Evolutionary conservation across 2,113 vertebrate genomes (phyloP).

Genomic region (Thomomys bottae): DNA sequence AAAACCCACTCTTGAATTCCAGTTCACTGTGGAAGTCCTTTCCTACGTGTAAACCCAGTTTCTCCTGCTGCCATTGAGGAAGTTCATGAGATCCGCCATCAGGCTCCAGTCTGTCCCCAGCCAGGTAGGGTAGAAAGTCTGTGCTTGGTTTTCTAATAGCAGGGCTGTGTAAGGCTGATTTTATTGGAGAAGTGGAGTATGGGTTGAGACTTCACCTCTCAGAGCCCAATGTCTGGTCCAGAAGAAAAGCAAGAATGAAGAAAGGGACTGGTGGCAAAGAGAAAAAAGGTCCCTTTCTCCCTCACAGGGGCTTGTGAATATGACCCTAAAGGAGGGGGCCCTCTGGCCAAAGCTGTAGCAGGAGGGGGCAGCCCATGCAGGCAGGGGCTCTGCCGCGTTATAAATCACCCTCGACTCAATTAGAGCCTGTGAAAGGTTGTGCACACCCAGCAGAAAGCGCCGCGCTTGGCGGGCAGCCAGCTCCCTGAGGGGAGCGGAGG

Average conservation of each 20-base stretch:
- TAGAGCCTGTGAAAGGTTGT: constrained; percentile 69
- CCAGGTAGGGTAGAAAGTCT: constrained; percentile 19
- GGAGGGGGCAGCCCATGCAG: constrained; percentile 63
- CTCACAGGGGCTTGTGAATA: constrained; percentile 32
- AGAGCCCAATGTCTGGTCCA: background rate
- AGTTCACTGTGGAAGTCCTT: constrained; percentile 26
- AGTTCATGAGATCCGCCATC: background rate
- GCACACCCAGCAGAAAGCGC: constrained; percentile 79
- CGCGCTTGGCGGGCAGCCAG: constrained; percentile 67
- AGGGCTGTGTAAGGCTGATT: background rate
- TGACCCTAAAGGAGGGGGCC: constrained; percentile 8
- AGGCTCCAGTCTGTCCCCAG: background rate
- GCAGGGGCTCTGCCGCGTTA: constrained; percentile 68
- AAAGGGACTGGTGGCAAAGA: constrained; percentile 39
- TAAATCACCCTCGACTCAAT: constrained; percentile 76
- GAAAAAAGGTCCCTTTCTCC: constrained; percentile 14
- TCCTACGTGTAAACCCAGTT: constrained; percentile 54
- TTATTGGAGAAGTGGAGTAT: background rate
- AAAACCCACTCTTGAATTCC: background rate
- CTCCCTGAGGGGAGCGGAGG: constrained; percentile 13
- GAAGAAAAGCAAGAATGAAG: constrained; percentile 44
- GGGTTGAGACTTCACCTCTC: constrained; percentile 13
- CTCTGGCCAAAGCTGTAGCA: constrained; percentile 53
- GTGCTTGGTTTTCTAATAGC: background rate
- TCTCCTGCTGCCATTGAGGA: constrained; percentile 25